Conservation (phyloP, 2,797 vertebrate species). For the Valencia hispanica region DNA sequence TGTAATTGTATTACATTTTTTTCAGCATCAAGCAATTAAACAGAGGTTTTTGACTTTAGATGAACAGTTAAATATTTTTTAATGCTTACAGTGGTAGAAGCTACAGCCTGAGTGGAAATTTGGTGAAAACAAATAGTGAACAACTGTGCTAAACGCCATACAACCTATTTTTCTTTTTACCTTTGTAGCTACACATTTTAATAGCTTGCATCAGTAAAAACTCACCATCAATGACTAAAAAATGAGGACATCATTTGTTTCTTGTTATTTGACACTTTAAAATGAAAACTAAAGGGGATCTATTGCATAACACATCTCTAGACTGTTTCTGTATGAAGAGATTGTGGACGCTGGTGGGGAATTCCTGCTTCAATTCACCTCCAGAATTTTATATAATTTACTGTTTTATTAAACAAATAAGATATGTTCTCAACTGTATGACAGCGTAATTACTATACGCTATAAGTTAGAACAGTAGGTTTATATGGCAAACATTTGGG, state of each 20-base stretch:
- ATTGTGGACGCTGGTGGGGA: background rate
- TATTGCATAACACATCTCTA: background rate
- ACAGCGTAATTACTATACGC: background rate
- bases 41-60: constrained; percentile 22
- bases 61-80: constrained; percentile 54
- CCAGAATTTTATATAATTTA: background rate
- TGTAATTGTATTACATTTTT: constrained; percentile 50
- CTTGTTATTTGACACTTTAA: background rate
- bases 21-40: constrained; percentile 63
- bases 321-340: background rate
- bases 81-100: constrained; percentile 23
- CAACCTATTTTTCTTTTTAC: constrained; percentile 10
- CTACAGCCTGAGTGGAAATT: constrained; percentile 9
- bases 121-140: constrained; percentile 8
- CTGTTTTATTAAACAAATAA: background rate
- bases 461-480: background rate
- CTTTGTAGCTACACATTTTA: background rate
- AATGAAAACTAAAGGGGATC: background rate
- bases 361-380: background rate
- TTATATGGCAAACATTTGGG: background rate
- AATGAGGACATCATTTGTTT: background rate
- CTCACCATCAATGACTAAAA: background rate
- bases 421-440: background rate
- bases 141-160: constrained; percentile 32
- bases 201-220: background rate